These are phyloP conservation scores for Camelus bactrianus DNA, from an alignment of 2,113 vertebrate species.

Conservation along the genomic window DNA sequence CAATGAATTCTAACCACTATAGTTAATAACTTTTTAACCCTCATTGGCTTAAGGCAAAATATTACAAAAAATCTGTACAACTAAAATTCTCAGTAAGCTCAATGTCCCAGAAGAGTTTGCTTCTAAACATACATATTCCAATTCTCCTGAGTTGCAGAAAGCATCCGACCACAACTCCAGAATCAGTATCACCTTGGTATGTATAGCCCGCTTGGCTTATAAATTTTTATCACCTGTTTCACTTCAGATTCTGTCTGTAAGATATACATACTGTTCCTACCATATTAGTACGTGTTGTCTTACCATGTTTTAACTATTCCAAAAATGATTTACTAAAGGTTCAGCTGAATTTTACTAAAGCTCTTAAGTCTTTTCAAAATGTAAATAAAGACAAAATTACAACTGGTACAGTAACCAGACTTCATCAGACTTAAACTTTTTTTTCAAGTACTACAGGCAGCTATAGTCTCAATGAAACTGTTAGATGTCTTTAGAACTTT, in stretches of 20 bases:
- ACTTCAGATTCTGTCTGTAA: background rate
- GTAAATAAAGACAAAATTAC: background rate
- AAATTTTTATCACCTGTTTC: background rate
- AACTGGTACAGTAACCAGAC: background rate
- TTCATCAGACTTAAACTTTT: constrained; percentile 19
- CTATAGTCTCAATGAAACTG: background rate
- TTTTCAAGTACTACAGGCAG: background rate
- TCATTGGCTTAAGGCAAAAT: background rate
- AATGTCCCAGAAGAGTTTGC: background rate
- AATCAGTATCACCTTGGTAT: background rate
- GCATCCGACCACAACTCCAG: background rate
- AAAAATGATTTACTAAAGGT: constrained; percentile 3
- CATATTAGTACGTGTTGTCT: background rate
- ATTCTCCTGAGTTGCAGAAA: background rate
- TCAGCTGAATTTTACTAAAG: background rate
- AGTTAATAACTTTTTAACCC: background rate
- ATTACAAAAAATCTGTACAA: background rate
- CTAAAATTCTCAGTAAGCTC: constrained; percentile 1
- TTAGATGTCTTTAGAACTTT: background rate
- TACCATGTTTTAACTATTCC: background rate
- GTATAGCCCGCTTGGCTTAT: background rate
- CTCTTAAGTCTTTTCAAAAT: constrained; percentile 22
- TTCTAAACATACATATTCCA: background rate
- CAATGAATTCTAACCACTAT: background rate
- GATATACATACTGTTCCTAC: background rate